Base-by-base conservation (phyloP, 1,140 invertebrate genomes). In the Eciton burchellii region DNA sequence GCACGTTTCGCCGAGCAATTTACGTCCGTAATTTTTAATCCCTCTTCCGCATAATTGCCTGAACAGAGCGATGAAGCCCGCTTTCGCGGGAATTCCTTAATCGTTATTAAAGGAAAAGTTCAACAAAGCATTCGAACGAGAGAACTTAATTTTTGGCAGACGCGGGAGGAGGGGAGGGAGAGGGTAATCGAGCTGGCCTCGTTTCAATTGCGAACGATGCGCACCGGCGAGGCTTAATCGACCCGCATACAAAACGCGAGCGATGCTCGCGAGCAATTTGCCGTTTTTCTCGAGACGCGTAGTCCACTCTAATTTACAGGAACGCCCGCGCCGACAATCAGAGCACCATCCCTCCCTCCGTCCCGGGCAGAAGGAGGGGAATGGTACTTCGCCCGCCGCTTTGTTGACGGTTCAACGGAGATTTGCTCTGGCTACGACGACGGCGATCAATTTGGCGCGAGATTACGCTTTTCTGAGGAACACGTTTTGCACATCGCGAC, bases 391-490 rank as follows among this genome's bases (percentile, higher is more conserved):
- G 74, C 52, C 52, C 63, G 74, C 74, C 63, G 74, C 74, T 79
- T 79, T 79, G 74, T 79, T 79, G 74, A 79, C 52, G 62, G 49
- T 68, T 77, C 62, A 77, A 77, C 74, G 63, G 74, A 79, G 63
- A 79, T 79, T 79, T 79, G 74, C 63, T 79, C 70, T 65, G 72
- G 72, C 62, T 68, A 29, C 24, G 49, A 12, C 47, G 16, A 79
- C 49, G 21, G 24, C 74, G 74, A 79, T 79, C 74, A 79, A 79
- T 79, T 79, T 79, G 74, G 49, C 24, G 74, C 74, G 74, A 79
- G 70, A 79, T 79, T 79, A 79, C 74, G 62, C 63, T 79, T 79
- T 79, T 79, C 74, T 79, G 66, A 79, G 63, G 24, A 79, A 79
- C 41, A 70, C 74, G 56, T 79, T 79, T 79, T 68, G 74, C 52